Conservation (phyloP, 2,888 invertebrate species). For the Drosophila rellima region DNA sequence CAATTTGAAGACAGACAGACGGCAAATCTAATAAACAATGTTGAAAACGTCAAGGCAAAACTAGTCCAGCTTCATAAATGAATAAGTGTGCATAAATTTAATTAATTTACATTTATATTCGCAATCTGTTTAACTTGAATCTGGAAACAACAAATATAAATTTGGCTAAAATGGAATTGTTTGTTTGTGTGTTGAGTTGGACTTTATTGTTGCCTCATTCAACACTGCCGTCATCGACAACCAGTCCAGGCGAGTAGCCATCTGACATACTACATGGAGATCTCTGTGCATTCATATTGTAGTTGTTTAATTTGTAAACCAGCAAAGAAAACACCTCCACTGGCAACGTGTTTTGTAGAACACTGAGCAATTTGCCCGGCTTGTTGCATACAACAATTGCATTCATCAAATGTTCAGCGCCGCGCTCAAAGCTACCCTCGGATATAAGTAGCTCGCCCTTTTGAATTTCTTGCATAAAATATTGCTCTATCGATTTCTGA, state of each 20-base stretch:
- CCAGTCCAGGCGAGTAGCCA: conserved; percentile 2
- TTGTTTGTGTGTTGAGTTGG: background rate
- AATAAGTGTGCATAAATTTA: background rate
- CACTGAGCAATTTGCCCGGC: conserved; percentile 83
- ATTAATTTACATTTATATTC: background rate
- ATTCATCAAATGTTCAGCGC: conserved; percentile 97
- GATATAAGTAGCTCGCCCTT: conserved; percentile 95
- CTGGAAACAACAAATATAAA: conserved; percentile 27
- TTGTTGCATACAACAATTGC: conserved; percentile 98
- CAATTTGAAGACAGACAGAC: background rate
- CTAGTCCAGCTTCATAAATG: background rate
- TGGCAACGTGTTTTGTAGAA: conserved; percentile 97
- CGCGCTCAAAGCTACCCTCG: conserved; percentile 93
- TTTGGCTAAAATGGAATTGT: conserved; percentile 17
- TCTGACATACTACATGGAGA: background rate
- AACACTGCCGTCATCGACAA: conserved; percentile 42
- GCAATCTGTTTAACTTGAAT: conserved; percentile 18
- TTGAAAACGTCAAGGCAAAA: background rate
- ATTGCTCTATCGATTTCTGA: conserved; percentile 65
- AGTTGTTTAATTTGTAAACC: conserved; percentile 88
- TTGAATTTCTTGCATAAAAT: conserved; percentile 91
- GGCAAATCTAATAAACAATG: background rate
- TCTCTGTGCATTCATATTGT: conserved; percentile 52
- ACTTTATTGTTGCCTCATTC: conserved; percentile 23
- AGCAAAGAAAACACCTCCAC: conserved; percentile 96